Percentiles rank a stretch among this genome's conserved stretches.
These are phyloP conservation scores for Ectemnius cavifrons DNA, from an alignment of 2,888 invertebrate genomes.

Conservation along the genomic window DNA sequence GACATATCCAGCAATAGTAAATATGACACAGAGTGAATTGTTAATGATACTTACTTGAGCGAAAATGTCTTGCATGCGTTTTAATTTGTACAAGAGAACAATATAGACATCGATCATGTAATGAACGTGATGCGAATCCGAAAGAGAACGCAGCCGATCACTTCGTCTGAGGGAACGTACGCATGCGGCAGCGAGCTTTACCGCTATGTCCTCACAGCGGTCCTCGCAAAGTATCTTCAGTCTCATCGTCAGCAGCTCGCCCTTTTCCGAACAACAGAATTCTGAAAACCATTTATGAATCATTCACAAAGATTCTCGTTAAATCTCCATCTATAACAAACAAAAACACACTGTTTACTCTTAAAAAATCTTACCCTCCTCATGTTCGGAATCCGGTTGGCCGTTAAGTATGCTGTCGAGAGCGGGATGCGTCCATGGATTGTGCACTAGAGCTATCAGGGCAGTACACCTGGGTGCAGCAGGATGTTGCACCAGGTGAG, in stretches of 20 bases:
- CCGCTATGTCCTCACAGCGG: constrained; percentile 82
- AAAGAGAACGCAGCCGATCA: constrained; percentile 73
- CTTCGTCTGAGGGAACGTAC: constrained; percentile 79
- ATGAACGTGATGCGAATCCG: constrained; percentile 79
- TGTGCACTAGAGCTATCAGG: constrained; percentile 80
- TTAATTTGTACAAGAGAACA: constrained; percentile 81
- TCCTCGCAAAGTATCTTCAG: constrained; percentile 82
- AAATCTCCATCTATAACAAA: neutral
- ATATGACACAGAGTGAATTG: too few relatives aligned
- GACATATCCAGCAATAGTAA: too few relatives aligned
- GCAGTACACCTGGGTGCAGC: constrained; percentile 81
- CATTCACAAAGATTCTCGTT: constrained; percentile 69
- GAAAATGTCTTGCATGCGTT: constrained; percentile 80
- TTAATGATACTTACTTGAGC: constrained; percentile 76
- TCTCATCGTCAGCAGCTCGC: constrained; percentile 81
- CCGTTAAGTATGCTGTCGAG: constrained; percentile 77
- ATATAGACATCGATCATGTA: constrained; percentile 82
- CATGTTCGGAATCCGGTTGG: constrained; percentile 75
- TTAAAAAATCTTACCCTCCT: constrained; percentile 73
- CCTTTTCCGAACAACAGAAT: constrained; percentile 83
- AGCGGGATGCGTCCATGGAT: constrained; percentile 79
- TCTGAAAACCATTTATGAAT: constrained; percentile 67
- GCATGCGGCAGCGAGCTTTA: constrained; percentile 81
- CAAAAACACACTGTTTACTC: neutral
- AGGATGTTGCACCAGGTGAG: constrained; percentile 77